Percentiles rank a stretch among this genome's conserved stretches.
Conservation (phyloP, 2,888 invertebrate genomes). For the Lasioglossum pauxillum region DNA sequence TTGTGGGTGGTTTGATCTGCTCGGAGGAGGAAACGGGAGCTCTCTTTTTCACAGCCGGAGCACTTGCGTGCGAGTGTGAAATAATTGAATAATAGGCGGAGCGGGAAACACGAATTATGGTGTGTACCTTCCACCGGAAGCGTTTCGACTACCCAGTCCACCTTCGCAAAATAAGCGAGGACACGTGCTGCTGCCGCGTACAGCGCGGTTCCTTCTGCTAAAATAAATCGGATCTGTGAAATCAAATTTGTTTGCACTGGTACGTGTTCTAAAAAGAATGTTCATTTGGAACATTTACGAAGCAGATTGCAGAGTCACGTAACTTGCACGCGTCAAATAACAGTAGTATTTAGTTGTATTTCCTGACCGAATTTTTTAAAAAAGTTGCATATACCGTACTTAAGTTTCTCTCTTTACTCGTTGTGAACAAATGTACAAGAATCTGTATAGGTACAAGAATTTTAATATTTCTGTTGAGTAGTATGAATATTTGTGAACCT, state of each 20-base stretch:
- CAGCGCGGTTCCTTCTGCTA: neutral
- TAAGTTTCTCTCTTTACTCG: no score
- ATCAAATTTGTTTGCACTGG: neutral
- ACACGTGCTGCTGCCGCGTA: neutral
- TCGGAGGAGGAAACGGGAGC: constrained; percentile 16
- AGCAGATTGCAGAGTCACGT: neutral
- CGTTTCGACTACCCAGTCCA: neutral
- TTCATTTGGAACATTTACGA: neutral
- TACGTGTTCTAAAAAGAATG: neutral
- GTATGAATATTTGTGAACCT: neutral
- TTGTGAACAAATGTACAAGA: neutral
- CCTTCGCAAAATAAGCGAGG: neutral
- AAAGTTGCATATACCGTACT: no score
- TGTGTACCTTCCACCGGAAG: neutral
- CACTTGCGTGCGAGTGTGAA: neutral
- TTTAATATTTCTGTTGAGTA: neutral
- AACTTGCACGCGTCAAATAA: neutral
- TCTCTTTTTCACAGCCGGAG: neutral
- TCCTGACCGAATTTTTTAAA: no score
- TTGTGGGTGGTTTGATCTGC: constrained; percentile 22
- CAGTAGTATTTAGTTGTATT: neutral
- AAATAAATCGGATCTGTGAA: neutral
- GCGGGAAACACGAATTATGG: neutral
- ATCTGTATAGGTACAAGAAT: neutral
- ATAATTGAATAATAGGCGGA: constrained; percentile 34